A percentile compares a stretch with the other conserved stretches of the same genome.
These are phyloP conservation scores for Aplocera efformata DNA, from an alignment of 2,888 invertebrate genomes.

Conservation along the genomic window DNA sequence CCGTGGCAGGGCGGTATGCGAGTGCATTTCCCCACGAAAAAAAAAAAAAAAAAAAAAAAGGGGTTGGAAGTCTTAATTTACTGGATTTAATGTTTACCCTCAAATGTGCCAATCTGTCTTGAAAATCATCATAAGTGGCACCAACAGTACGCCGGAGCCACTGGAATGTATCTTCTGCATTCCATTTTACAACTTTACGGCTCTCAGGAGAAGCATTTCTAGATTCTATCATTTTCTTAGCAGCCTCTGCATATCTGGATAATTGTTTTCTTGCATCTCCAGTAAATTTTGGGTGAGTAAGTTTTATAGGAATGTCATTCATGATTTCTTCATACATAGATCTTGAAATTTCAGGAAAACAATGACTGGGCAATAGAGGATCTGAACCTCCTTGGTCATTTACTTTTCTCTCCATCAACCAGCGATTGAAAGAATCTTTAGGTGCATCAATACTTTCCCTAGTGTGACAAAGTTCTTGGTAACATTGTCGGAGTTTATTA, in stretches of 20 bases:
- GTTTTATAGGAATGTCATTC: conserved; percentile 98
- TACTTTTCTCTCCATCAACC: conserved; percentile 97
- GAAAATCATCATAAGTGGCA: conserved; percentile 96
- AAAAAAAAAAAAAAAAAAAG: no score
- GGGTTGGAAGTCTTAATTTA: conserved; percentile 1
- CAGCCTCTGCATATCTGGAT: conserved; percentile 96
- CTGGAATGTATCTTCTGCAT: conserved; percentile 97
- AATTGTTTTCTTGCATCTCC: conserved; percentile 97
- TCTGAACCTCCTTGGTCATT: conserved; percentile 92
- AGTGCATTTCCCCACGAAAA: no score
- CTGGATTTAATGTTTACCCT: conserved; percentile 68
- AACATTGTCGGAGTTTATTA: conserved; percentile 92
- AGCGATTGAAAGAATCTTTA: conserved; percentile 96
- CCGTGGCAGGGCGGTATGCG: no score
- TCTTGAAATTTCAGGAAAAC: conserved; percentile 94
- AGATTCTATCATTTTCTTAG: conserved; percentile 97
- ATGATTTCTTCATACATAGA: conserved; percentile 98
- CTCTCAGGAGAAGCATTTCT: conserved; percentile 95
- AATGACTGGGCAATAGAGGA: conserved; percentile 94
- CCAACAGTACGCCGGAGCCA: conserved; percentile 96
- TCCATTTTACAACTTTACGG: conserved; percentile 98
- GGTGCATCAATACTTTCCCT: conserved; percentile 97
- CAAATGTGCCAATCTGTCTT: conserved; percentile 92
- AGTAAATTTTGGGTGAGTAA: conserved; percentile 96
- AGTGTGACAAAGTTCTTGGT: conserved; percentile 96